phyloP scores from a whole-genome alignment of 2,113 vertebrate species.

The Nematolebias whitei region DNA sequence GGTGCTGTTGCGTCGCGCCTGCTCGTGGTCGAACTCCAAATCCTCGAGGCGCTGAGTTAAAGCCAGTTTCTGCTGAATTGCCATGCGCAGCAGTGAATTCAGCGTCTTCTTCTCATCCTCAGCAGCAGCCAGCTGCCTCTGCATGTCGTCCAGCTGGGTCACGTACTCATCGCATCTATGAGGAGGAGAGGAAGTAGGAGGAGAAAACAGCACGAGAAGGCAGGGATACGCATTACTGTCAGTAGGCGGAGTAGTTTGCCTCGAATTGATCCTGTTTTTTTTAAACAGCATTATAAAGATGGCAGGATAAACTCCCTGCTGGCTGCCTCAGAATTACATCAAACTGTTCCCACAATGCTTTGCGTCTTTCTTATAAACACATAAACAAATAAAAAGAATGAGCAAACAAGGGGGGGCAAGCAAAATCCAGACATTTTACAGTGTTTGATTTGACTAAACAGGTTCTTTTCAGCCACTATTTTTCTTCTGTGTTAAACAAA shows the following conservation, averaged over 20 bases:
- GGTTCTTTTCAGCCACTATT: too few species aligned
- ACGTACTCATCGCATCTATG: conserved; percentile 82
- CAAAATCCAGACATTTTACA: background rate
- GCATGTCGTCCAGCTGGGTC: conserved; percentile 81
- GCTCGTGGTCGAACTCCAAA: conserved; percentile 89
- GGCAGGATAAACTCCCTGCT: conserved; percentile 47
- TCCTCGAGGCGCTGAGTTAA: conserved; percentile 81
- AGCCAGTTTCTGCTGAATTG: conserved; percentile 82
- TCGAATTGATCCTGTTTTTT: background rate
- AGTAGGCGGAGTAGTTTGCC: conserved; percentile 58
- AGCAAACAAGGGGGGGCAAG: background rate
- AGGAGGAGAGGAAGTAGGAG: background rate
- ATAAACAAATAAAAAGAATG: background rate
- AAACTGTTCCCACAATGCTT: conserved; percentile 68
- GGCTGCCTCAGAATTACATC: conserved; percentile 60
- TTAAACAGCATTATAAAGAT: conserved; percentile 65
- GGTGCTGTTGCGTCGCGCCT: conserved; percentile 87
- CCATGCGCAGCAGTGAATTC: conserved; percentile 81
- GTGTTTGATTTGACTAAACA: background rate
- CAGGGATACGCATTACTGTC: conserved; percentile 21
- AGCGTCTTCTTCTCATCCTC: conserved; percentile 84
- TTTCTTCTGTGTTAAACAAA: too few species aligned
- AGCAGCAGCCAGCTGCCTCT: conserved; percentile 79
- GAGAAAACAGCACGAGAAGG: background rate
- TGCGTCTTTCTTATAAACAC: conserved; percentile 25